Conservation (phyloP, 2,888 invertebrate genomes). For the Autographa gamma region DNA sequence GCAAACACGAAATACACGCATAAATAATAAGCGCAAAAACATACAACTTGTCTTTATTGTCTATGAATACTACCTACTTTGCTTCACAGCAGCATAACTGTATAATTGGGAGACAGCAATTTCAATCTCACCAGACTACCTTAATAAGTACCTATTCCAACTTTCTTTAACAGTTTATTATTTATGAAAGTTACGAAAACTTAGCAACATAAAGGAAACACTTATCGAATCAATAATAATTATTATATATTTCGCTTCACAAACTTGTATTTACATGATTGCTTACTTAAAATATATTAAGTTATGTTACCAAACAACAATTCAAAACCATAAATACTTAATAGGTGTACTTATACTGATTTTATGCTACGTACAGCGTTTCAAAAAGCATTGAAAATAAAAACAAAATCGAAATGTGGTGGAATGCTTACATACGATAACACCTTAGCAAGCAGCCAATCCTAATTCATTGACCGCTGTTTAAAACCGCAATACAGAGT, state of each 20-base stretch:
- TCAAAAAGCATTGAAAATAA: constrained; percentile 69
- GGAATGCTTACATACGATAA: constrained; percentile 84
- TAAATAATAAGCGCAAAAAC: not conserved
- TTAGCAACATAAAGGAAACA: constrained; percentile 36
- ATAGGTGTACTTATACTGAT: constrained; percentile 81
- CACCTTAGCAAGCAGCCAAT: constrained; percentile 66
- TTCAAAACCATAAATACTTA: constrained; percentile 80
- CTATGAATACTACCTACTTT: not conserved
- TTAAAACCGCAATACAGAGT: constrained; percentile 31
- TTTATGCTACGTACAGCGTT: constrained; percentile 66
- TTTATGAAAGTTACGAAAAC: no score
- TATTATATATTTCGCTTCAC: constrained; percentile 82
- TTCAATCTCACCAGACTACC: not conserved
- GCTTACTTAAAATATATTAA: constrained; percentile 82
- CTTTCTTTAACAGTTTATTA: not conserved
- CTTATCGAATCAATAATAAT: constrained; percentile 76
- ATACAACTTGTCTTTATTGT: not conserved
- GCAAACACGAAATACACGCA: not conserved
- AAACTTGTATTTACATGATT: constrained; percentile 88
- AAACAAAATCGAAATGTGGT: constrained; percentile 67
- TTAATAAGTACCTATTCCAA: not conserved
- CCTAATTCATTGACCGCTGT: constrained; percentile 37
- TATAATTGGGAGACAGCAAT: no score
- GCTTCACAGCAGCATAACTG: no score
- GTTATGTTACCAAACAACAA: constrained; percentile 79